Evolutionary conservation across 2,113 vertebrate genomes (phyloP).

Genomic region (Tapirus terrestris): DNA sequence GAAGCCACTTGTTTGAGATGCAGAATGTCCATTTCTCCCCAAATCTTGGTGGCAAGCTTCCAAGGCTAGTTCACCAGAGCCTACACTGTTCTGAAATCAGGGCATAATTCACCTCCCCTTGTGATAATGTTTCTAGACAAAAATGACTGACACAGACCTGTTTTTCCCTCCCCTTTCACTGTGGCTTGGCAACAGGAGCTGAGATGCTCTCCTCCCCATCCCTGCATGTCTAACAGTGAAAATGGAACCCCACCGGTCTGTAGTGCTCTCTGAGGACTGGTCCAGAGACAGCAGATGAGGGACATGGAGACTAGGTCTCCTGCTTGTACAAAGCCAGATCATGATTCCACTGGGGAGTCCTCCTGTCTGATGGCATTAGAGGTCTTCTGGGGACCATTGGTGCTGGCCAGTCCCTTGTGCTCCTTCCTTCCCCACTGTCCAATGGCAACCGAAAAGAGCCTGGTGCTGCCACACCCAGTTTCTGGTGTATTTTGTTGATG

Average conservation of each 20-base stretch:
- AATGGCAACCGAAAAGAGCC: fast-evolving
- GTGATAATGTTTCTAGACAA: background rate
- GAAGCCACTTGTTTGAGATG: background rate
- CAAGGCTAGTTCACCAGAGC: too few relatives aligned
- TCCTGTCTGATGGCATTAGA: background rate
- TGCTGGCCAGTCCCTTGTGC: background rate
- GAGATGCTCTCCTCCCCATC: too few relatives aligned
- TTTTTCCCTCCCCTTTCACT: background rate
- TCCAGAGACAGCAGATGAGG: background rate
- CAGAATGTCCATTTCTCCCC: background rate
- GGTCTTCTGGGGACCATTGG: background rate
- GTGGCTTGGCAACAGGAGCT: background rate
- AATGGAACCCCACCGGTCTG: background rate
- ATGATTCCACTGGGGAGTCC: background rate
- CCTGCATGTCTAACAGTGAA: too few relatives aligned
- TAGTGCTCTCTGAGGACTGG: background rate
- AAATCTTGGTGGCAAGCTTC: fast-evolving
- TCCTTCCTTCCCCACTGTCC: too few relatives aligned
- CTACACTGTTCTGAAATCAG: fast-evolving
- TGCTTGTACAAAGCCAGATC: background rate
- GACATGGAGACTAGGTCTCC: fast-evolving
- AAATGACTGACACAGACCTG: too few relatives aligned
- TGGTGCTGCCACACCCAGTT: background rate
- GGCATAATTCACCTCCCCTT: fast-evolving
- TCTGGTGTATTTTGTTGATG: too few relatives aligned